Evolutionary conservation across 53 echinoderm and acorn worm species (phyloP), one percentile per base, ranked within the genome.

Genomic region (Hippasteria phrygiana): DNA sequence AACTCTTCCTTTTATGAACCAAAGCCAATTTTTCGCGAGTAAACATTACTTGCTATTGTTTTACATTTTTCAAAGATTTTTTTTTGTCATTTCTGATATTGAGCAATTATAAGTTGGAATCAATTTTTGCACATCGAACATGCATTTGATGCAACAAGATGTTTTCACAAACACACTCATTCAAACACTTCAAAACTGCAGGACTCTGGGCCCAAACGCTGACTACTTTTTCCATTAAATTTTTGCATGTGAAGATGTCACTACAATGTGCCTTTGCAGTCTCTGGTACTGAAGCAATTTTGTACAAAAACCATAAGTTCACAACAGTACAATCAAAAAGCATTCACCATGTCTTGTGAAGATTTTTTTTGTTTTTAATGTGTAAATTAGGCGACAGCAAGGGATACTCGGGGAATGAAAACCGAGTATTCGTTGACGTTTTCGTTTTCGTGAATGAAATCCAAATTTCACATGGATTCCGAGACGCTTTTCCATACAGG

Each of bases 61-160:
- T 54, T 54, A 28, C 0, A 27, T 31, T 27, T 65, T 65, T 5
- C 9, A 27, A 59, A 24, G 6, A 59, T 59, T 59, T 45, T 45
- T 59, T 59, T 59, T 59, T 59, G 59, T 24, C 3, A 59, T 59
- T 24, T 59, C 20, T 59, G 59, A 59, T 59, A 24, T 24, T 59
- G n/a, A n/a, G n/a, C n/a, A n/a, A 24, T 59, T 17, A 59, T 20
- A 22, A 2, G 26, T 22, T 59, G 7, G 7, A 17, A 54, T 54
- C 16, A 12, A 5, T 10, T 65, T 65, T 20, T 65, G 32, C 33
- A 67, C 73, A 73, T 20, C 11, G 73, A 41, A 43, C 51, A 75
- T 48, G 75, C 75, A 75, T 75, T 75, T 75, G 47, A 75, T 75
- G 75, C 75, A 28, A 48, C 32, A 75, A 22, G 20, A 16, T 9